These are phyloP conservation scores for Drosophila diplacantha DNA, from an alignment of 2,888 invertebrate species.

Conservation along the genomic window DNA sequence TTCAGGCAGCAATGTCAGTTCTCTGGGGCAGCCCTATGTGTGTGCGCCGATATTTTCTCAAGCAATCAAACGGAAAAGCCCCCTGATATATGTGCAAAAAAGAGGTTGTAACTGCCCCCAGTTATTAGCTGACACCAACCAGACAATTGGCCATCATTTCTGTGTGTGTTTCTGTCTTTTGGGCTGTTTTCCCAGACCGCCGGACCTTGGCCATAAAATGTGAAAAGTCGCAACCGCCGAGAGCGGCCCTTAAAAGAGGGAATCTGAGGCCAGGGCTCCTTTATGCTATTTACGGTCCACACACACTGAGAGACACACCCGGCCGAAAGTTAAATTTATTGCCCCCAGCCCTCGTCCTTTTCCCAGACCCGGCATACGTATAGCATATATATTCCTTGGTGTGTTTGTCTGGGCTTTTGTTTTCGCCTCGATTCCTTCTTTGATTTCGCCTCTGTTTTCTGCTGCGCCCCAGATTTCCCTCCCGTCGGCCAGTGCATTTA, in stretches of 20 bases:
- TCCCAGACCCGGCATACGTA: neutral
- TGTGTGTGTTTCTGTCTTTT: neutral
- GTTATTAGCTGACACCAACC: conserved; percentile 37
- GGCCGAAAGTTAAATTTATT: conserved; percentile 53
- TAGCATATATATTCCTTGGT: neutral
- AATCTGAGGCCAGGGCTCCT: neutral
- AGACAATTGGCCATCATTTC: conserved; percentile 30
- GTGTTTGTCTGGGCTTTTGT: conserved; percentile 37
- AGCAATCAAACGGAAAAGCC: conserved; percentile 25
- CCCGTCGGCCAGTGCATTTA: conserved; percentile 37
- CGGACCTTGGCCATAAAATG: conserved; percentile 44
- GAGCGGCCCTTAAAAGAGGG: conserved; percentile 14
- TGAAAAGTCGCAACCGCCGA: conserved; percentile 43
- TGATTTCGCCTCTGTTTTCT: conserved; percentile 9
- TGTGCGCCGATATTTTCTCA: neutral
- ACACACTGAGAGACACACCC: conserved; percentile 8
- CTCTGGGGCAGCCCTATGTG: neutral
- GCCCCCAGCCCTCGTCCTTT: conserved; percentile 9
- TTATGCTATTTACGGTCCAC: conserved; percentile 33
- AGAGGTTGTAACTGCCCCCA: neutral
- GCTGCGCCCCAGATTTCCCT: conserved; percentile 16
- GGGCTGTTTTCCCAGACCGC: conserved; percentile 4
- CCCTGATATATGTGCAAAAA: conserved; percentile 9
- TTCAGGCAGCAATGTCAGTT: conserved; percentile 29
- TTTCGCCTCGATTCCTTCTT: conserved; percentile 20